Conservation (phyloP, 2,888 invertebrate genomes). For the Pandemis heparana region DNA sequence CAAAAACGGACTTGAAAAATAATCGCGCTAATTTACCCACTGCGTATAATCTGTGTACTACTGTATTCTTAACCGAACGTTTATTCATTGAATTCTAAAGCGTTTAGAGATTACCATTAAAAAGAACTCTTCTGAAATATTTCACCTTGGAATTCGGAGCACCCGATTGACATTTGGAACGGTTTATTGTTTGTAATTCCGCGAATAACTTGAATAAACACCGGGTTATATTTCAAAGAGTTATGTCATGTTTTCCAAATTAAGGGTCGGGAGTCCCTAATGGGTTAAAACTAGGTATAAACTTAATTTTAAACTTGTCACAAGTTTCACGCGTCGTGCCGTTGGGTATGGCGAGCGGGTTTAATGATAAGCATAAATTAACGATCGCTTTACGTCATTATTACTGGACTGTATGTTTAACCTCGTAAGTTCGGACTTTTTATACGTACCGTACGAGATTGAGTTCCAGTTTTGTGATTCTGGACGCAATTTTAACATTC, state of each 20-base stretch:
- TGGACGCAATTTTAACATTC: no score
- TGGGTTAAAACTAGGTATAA: conserved; percentile 1
- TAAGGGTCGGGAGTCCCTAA: conserved; percentile 4
- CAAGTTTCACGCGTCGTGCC: not conserved
- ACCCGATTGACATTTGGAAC: conserved; percentile 12
- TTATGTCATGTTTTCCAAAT: conserved; percentile 1
- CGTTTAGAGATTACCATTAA: conserved; percentile 26
- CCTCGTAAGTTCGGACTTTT: no score
- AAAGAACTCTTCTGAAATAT: conserved; percentile 13
- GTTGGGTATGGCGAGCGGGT: not conserved
- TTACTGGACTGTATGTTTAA: not conserved
- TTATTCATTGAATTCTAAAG: conserved; percentile 18
- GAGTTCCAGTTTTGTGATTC: no score
- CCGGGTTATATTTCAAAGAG: conserved; percentile 1
- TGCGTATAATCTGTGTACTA: conserved; percentile 8
- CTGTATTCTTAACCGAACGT: conserved; percentile 5
- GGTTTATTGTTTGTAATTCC: conserved; percentile 3
- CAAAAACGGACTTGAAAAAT: no score
- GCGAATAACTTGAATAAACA: not conserved
- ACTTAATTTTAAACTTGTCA: conserved; percentile 9
- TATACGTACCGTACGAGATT: no score
- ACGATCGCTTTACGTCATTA: not conserved
- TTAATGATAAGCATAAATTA: conserved; percentile 1
- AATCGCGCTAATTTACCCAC: not conserved
- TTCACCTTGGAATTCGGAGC: conserved; percentile 14